Percentiles rank a stretch among this genome's conserved stretches.
Evolutionary conservation across 2,888 invertebrate species (phyloP).

Genomic region (Hypercompe scribonia): DNA sequence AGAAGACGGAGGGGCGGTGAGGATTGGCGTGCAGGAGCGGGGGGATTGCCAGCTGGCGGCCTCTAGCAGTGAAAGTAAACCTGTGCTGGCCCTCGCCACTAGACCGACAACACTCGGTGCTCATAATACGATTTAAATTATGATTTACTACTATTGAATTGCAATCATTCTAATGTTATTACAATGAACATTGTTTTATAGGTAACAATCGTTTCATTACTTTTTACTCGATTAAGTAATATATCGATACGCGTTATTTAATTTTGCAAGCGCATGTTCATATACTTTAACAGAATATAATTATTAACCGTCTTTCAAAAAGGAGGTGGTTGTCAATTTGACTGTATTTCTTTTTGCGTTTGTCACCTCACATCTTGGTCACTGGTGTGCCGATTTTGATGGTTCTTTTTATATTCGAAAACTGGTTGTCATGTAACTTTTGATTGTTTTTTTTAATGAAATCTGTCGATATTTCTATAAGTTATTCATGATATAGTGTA

Average conservation of each 20-base stretch:
- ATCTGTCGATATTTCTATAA: too few species aligned
- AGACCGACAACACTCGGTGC: constrained; percentile 53
- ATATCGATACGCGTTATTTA: not conserved
- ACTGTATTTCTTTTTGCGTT: too few species aligned
- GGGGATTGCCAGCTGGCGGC: constrained; percentile 78
- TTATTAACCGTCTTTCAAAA: too few species aligned
- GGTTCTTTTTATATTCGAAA: too few species aligned
- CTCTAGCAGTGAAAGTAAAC: constrained; percentile 84
- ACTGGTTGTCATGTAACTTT: too few species aligned
- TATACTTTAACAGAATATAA: not conserved
- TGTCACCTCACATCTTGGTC: too few species aligned
- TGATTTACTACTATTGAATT: constrained; percentile 57
- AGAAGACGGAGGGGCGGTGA: constrained; percentile 48
- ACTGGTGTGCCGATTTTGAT: too few species aligned
- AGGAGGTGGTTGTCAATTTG: too few species aligned
- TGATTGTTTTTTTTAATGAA: too few species aligned
- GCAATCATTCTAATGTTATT: constrained; percentile 45
- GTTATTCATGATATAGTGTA: too few species aligned
- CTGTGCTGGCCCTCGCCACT: constrained; percentile 66
- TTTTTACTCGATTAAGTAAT: constrained; percentile 25
- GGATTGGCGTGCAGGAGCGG: constrained; percentile 47
- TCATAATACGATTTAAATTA: constrained; percentile 58
- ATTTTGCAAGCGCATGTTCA: not conserved
- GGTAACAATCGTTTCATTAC: constrained; percentile 39
- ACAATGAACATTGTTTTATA: constrained; percentile 42